A percentile compares a stretch with the other conserved stretches of the same genome.
Evolutionary conservation across 1,140 invertebrate species (phyloP).

Genomic region (Aphelenchoides fujianensis): DNA sequence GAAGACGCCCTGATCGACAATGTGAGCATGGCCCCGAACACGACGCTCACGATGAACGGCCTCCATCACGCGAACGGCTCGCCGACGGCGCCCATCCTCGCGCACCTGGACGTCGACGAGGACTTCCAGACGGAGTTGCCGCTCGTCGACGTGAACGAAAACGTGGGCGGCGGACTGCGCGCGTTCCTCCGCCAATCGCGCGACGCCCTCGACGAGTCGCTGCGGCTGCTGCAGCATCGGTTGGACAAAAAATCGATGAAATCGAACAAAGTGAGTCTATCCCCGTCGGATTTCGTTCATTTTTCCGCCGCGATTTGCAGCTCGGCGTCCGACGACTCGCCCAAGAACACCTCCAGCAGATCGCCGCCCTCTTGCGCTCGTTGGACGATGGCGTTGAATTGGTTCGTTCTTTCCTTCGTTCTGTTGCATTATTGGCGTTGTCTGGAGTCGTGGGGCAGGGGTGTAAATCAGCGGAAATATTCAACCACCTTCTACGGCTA

Average conservation of each 20-base stretch:
- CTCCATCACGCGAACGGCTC: background rate
- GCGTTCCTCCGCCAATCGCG: conserved; percentile 5
- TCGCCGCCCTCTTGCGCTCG: no score
- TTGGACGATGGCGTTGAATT: no score
- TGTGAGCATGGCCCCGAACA: conserved; percentile 6
- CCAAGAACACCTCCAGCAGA: no score
- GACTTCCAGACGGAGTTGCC: conserved; percentile 17
- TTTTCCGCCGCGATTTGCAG: no score
- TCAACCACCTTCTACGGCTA: no score
- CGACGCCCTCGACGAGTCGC: background rate
- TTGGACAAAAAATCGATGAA: conserved; percentile 1
- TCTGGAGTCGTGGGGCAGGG: no score
- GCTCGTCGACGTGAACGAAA: conserved; percentile 2
- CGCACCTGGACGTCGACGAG: background rate
- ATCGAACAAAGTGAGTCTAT: no score
- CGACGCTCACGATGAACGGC: background rate
- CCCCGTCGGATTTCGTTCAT: no score
- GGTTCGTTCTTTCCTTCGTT: no score
- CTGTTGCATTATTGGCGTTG: no score
- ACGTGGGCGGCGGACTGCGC: background rate
- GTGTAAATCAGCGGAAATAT: no score
- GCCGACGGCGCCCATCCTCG: conserved; percentile 1
- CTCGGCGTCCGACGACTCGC: no score
- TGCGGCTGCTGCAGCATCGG: background rate
- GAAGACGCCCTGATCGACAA: background rate